Percentiles rank a stretch among this genome's conserved stretches.
phyloP scores from a whole-genome alignment of 2,888 invertebrate genomes.

The Noctua fimbriata region DNA sequence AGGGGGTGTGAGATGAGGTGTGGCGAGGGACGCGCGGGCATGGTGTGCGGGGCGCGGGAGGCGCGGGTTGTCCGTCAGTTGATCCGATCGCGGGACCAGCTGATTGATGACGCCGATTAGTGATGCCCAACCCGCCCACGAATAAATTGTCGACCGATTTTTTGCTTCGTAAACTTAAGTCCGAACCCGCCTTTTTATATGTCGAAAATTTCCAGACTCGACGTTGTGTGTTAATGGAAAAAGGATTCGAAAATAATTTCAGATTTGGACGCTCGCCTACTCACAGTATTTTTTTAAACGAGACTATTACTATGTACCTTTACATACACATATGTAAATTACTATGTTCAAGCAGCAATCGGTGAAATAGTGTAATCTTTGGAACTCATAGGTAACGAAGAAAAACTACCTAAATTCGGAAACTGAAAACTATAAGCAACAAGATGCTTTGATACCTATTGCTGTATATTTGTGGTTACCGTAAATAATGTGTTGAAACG shows the following conservation, averaged over 20 bases:
- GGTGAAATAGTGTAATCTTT: background rate
- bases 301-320: background rate
- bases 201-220: slow-evolving; percentile 59
- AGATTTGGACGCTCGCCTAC: background rate
- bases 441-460: background rate
- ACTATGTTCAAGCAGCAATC: background rate
- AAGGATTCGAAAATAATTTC: slow-evolving; percentile 57
- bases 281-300: background rate
- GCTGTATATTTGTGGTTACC: background rate
- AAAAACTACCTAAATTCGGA: background rate
- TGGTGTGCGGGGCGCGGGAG: slow-evolving; percentile 56
- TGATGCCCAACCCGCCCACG: slow-evolving; percentile 88
- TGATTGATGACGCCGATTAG: slow-evolving; percentile 90
- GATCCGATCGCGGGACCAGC: slow-evolving; percentile 86
- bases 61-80: slow-evolving; percentile 81
- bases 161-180: slow-evolving; percentile 84
- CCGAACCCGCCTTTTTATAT: slow-evolving; percentile 77
- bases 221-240: slow-evolving; percentile 58
- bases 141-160: slow-evolving; percentile 89
- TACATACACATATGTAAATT: too few relatives aligned
- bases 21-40: slow-evolving; percentile 67
- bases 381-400: background rate
- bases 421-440: background rate
- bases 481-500: background rate
- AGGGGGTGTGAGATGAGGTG: slow-evolving; percentile 69